These are phyloP conservation scores for Harmothoe impar DNA, from an alignment of 2,888 invertebrate species.

Conservation along the genomic window DNA sequence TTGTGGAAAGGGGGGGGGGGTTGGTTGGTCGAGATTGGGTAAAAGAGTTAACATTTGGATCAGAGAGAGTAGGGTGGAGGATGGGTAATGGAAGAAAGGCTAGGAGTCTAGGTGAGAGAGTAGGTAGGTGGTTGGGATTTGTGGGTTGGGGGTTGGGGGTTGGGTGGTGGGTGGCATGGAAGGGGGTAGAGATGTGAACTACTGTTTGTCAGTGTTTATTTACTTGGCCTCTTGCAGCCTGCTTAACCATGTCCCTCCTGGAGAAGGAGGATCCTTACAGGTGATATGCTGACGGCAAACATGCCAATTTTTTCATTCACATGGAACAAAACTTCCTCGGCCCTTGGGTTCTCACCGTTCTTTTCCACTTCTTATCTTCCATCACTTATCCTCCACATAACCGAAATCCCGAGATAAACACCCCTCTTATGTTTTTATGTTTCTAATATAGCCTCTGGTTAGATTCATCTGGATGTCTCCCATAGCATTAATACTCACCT, in stretches of 20 bases:
- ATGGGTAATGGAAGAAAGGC: too few species aligned
- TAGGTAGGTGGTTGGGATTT: not conserved
- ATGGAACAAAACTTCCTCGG: not conserved
- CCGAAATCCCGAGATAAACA: too few species aligned
- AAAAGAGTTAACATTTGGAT: too few species aligned
- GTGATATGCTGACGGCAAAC: not conserved
- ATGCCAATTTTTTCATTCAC: too few species aligned
- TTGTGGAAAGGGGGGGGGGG: too few species aligned
- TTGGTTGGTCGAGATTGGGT: too few species aligned
- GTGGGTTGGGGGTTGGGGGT: not conserved
- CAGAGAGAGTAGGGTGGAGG: too few species aligned
- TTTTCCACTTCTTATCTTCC: not conserved
- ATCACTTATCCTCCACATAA: not conserved
- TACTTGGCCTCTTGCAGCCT: not conserved
- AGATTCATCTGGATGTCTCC: too few species aligned
- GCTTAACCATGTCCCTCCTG: not conserved
- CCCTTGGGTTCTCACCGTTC: not conserved
- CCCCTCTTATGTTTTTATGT: too few species aligned
- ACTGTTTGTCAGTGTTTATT: constrained; percentile 32
- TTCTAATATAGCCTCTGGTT: too few species aligned
- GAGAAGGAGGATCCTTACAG: not conserved
- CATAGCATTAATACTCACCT: too few species aligned
- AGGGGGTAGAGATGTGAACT: not conserved
- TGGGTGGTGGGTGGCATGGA: not conserved
- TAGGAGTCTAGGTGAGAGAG: not conserved